Base-by-base conservation (phyloP, 2,797 vertebrate species). In the Cetoscarus ocellatus region DNA sequence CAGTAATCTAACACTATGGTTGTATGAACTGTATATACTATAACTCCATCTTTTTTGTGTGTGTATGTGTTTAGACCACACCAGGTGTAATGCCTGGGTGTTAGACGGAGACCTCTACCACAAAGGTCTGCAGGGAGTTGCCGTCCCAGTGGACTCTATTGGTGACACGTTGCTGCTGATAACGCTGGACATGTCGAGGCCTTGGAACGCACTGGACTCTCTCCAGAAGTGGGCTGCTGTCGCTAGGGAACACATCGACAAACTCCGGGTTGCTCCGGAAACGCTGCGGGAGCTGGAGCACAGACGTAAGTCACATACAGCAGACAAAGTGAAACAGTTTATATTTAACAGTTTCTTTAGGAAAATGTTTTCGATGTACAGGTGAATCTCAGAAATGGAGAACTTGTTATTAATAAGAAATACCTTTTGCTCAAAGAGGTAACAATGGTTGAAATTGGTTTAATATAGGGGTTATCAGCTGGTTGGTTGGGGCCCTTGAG, bases 161-260 rank as follows among this genome's bases (percentile, higher is more conserved):
- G 93, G 94, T 70, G 95, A 97, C 95, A 97, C 97, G 73, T 86
- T 99, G 84, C 86, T 96, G 76, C 93, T 96, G 92, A 86, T 99
- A 88, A 95, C 95, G 15, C 94, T 98, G 80, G 98, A 99, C 84
- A 97, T 99, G 96, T 98, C 98, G 51, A 96, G 97, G 85, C 98
- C 98, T 19, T 99, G 98, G 98, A 95, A 96, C 78, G 96, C 96
- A 74, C 88, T 99, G 90, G 98, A 99, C 94, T 99, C 98, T 51
- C 95, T 99, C 87, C 97, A 99, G 85, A 99, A 99, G 88, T 99
- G 98, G 98, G 96, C 96, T 49, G 96, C 96, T 39, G 97, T 99
- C 85, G 92, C 97, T 86, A 95, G 97, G 90, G 97, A 99, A 90
- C 96, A 99, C 87, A 93, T 98, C 83, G 97, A 99, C 92, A 99